A percentile compares a stretch with the other conserved stretches of the same genome.
These are phyloP conservation scores for Zootoca vivipara DNA, from an alignment of 2,113 vertebrate genomes.

Conservation along the genomic window DNA sequence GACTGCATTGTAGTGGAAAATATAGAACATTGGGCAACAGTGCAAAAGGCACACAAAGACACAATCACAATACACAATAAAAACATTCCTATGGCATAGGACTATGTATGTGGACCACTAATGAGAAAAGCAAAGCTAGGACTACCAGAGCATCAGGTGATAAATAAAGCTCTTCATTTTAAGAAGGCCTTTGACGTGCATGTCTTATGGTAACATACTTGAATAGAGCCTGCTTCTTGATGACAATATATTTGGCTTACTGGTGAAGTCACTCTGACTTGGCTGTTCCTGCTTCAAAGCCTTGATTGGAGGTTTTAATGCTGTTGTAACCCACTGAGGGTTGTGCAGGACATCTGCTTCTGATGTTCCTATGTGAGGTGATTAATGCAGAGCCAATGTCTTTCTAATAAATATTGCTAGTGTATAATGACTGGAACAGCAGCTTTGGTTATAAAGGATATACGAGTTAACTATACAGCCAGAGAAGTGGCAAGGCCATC, in stretches of 20 bases:
- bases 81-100: neutral
- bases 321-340: neutral
- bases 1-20: neutral
- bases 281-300: neutral
- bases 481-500: neutral
- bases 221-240: neutral
- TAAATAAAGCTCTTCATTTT: neutral
- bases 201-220: neutral
- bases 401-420: neutral
- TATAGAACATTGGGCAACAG: neutral
- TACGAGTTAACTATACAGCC: neutral
- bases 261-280: neutral
- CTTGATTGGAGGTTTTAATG: neutral
- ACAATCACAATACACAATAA: neutral
- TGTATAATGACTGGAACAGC: neutral
- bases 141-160: neutral
- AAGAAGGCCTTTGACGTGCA: neutral
- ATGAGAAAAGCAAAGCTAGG: neutral
- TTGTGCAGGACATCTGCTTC: neutral
- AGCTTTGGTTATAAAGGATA: neutral
- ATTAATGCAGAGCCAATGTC: neutral
- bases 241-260: neutral
- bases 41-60: neutral
- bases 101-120: neutral
- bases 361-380: neutral